Evolutionary conservation across 2,888 invertebrate genomes (phyloP).

Genomic region (Protophormia terraenovae): DNA sequence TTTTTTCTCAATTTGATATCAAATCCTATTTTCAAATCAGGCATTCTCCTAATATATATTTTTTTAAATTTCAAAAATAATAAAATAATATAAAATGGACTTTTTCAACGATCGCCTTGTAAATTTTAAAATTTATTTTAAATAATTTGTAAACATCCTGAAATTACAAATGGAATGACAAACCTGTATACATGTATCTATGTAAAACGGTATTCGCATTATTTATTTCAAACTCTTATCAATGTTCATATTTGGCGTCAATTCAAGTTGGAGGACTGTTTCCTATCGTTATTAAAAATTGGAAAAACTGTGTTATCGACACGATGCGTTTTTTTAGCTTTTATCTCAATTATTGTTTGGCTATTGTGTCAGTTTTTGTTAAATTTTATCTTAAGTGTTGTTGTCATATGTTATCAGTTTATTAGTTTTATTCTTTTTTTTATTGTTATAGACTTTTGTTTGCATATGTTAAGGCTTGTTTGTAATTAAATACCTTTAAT

Average conservation of each 20-base stretch:
- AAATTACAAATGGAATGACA: too few relatives aligned
- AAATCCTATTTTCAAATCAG: too few relatives aligned
- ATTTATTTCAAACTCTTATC: background rate
- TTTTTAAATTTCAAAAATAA: too few relatives aligned
- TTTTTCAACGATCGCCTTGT: too few relatives aligned
- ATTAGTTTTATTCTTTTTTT: background rate
- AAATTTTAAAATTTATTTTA: too few relatives aligned
- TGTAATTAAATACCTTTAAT: slow-evolving; percentile 3
- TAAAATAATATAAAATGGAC: too few relatives aligned
- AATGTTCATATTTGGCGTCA: background rate
- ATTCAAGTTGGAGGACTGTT: background rate
- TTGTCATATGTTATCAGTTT: slow-evolving; percentile 29
- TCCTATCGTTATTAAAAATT: background rate
- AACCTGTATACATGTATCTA: too few relatives aligned
- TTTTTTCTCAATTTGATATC: too few relatives aligned
- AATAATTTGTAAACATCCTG: too few relatives aligned
- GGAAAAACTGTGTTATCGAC: slow-evolving; percentile 1
- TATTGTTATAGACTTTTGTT: slow-evolving; percentile 17
- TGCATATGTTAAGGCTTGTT: slow-evolving; percentile 59
- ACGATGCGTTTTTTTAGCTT: background rate
- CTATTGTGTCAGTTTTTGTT: background rate
- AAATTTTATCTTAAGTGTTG: background rate
- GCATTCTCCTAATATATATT: too few relatives aligned
- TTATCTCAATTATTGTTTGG: background rate
- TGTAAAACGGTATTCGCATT: background rate